phyloP scores from a whole-genome alignment of 2,888 invertebrate genomes.

The Ormia ochracea region DNA sequence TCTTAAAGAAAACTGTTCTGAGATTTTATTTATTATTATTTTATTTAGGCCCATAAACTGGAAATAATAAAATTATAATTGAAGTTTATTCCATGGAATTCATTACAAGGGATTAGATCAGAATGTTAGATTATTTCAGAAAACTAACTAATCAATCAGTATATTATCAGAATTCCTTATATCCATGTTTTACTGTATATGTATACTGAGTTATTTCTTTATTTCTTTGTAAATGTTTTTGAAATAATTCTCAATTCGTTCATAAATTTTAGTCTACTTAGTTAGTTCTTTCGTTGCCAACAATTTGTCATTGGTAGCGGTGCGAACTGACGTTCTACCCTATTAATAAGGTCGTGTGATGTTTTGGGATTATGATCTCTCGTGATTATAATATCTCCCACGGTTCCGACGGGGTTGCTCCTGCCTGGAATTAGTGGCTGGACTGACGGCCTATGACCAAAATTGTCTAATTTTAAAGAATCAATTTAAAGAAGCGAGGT shows the following conservation, averaged over 20 bases:
- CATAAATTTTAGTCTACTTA: background rate
- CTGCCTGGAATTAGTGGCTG: conserved; percentile 73
- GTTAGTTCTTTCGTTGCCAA: fast-evolving
- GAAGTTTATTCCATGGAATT: no score
- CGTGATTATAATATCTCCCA: conserved; percentile 73
- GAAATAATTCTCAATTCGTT: conserved; percentile 70
- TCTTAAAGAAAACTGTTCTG: no score
- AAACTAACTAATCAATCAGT: no score
- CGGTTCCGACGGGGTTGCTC: conserved; percentile 75
- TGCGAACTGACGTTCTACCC: conserved; percentile 76
- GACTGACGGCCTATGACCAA: conserved; percentile 74
- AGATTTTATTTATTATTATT: no score
- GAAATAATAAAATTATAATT: no score
- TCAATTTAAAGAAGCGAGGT: background rate
- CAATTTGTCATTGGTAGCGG: conserved; percentile 73
- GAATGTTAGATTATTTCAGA: no score
- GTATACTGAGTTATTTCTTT: no score
- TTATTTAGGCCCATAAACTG: no score
- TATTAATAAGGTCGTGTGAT: conserved; percentile 73
- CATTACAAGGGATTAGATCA: no score
- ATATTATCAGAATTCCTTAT: no score
- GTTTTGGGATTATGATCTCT: conserved; percentile 72
- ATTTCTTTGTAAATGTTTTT: no score
- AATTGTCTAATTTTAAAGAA: background rate
- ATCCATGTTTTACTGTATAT: no score